Evolutionary conservation across 2,113 vertebrate species (phyloP).

Genomic region (Pogona vitticeps): DNA sequence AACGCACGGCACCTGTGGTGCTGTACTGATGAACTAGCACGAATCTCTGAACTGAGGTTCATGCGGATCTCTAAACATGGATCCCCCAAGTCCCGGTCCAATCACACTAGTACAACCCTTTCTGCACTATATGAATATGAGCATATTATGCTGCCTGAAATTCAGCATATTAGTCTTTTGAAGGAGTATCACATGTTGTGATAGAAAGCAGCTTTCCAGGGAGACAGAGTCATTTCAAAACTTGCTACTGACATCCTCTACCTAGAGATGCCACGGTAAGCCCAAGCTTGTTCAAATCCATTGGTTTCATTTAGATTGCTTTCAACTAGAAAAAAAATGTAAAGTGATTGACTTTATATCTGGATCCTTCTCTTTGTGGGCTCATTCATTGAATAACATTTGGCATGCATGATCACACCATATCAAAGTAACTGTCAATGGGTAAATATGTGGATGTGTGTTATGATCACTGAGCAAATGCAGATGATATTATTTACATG

Average conservation of each 20-base stretch:
- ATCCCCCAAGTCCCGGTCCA: too few relatives aligned
- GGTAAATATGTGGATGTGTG: background rate
- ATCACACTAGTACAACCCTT: too few relatives aligned
- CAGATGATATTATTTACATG: constrained; percentile 4
- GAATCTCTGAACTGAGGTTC: too few relatives aligned
- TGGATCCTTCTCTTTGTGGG: background rate
- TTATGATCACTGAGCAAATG: background rate
- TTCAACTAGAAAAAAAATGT: background rate
- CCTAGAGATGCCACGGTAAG: background rate
- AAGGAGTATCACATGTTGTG: too few relatives aligned
- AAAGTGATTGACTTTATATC: background rate
- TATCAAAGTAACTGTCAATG: background rate
- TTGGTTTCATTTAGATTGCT: background rate
- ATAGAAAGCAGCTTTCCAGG: too few relatives aligned
- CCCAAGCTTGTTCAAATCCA: background rate
- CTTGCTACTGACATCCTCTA: background rate
- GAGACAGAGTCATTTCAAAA: too few relatives aligned
- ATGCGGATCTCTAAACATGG: too few relatives aligned
- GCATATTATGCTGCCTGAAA: too few relatives aligned
- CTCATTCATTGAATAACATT: background rate
- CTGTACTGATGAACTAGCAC: too few relatives aligned
- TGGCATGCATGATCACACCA: background rate
- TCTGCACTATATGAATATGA: too few relatives aligned
- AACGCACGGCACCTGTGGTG: too few relatives aligned
- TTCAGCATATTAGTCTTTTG: too few relatives aligned